phyloP scores from a whole-genome alignment of 2,113 vertebrate genomes.

The Brienomyrus brachyistius region DNA sequence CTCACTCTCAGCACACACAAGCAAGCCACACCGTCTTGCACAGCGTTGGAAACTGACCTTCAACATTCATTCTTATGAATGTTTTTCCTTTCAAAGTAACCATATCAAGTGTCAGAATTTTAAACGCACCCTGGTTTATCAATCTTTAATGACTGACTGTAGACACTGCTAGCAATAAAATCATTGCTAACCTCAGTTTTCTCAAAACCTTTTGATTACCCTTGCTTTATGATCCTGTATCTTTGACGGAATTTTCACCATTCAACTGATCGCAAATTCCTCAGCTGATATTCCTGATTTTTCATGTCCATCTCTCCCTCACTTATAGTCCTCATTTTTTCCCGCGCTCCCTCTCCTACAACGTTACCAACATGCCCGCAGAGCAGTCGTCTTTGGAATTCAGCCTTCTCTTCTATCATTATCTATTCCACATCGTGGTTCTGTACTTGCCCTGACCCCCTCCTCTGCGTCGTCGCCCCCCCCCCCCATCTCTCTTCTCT shows the following conservation, averaged over 20 bases:
- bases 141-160: neutral
- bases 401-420: neutral
- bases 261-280: neutral
- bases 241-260: neutral
- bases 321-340: neutral
- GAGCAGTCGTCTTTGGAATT: neutral
- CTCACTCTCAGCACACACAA: neutral
- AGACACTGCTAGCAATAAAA: neutral
- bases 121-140: neutral
- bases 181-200: neutral
- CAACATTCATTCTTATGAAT: neutral
- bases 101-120: neutral
- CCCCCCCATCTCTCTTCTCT: constrained; percentile 1
- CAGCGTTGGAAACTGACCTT: neutral
- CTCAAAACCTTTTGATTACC: neutral
- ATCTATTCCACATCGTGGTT: neutral
- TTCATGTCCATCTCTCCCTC: neutral
- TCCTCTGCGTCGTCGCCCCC: neutral
- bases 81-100: neutral
- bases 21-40: neutral
- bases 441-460: neutral
- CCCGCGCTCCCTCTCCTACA: neutral
- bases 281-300: neutral
- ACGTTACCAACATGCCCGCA: neutral
- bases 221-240: neutral